Conservation (phyloP, 1,140 invertebrate species). For the Kradibia gibbosae region DNA sequence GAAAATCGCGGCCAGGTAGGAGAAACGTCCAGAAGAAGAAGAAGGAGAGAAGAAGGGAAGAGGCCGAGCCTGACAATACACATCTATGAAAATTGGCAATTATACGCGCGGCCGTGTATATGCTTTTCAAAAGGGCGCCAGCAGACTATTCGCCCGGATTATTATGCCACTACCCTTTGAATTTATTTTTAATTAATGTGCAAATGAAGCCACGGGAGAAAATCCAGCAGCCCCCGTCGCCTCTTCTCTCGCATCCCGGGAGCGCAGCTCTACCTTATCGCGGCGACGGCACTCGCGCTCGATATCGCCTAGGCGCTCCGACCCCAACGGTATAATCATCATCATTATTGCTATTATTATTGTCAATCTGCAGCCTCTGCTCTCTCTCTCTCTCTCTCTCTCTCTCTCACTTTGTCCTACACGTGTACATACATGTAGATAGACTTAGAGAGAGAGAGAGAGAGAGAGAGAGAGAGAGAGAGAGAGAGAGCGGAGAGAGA, state of each 20-base stretch:
- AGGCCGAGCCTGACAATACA: no score
- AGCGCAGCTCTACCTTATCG: conserved; percentile 12
- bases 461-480: no score
- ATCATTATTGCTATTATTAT: not conserved
- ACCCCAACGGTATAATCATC: not conserved
- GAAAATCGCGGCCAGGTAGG: no score
- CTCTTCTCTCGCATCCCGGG: conserved; percentile 17
- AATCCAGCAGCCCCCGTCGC: not conserved
- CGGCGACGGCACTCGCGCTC: conserved; percentile 20
- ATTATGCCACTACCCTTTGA: conserved; percentile 29
- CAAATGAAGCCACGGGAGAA: conserved; percentile 55
- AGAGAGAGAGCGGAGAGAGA: no score
- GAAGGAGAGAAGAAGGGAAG: not conserved
- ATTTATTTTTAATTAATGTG: conserved; percentile 63
- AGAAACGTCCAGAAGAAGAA: no score
- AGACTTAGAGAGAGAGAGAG: no score
- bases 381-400: no score
- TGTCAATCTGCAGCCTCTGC: not conserved
- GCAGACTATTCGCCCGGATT: conserved; percentile 24
- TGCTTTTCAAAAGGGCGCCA: not conserved
- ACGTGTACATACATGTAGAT: conserved; percentile 22
- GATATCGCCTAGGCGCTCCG: not conserved
- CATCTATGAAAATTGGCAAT: conserved; percentile 11
- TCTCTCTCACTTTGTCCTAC: no score
- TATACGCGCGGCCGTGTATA: not conserved